These are phyloP conservation scores for Rhopalosiphum maidis DNA, from an alignment of 1,140 invertebrate species.

Conservation along the genomic window DNA sequence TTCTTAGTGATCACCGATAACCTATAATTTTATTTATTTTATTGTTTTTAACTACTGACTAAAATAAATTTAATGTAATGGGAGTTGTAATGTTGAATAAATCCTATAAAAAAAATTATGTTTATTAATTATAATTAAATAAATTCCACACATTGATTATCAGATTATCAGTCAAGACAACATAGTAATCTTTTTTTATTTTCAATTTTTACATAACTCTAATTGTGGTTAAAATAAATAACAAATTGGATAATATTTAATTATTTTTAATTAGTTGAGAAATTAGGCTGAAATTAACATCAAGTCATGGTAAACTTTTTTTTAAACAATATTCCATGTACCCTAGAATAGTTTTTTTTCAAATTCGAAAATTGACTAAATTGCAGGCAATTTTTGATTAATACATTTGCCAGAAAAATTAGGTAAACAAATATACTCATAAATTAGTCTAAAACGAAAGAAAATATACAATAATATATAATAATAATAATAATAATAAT, in stretches of 20 bases:
- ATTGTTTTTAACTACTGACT: background rate
- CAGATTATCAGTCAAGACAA: background rate
- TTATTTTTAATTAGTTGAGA: constrained; percentile 19
- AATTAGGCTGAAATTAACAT: constrained; percentile 2
- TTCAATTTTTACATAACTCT: background rate
- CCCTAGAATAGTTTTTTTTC: constrained; percentile 15
- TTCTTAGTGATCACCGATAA: background rate
- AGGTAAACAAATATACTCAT: background rate
- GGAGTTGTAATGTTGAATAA: background rate
- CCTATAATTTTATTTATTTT: background rate
- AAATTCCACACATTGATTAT: background rate
- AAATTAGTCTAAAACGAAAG: constrained; percentile 32
- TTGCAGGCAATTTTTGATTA: background rate
- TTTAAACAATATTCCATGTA: constrained; percentile 21
- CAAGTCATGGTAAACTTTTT: constrained; percentile 5
- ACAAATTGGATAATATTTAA: background rate
- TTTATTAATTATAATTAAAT: background rate
- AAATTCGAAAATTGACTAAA: constrained; percentile 37
- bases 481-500: constrained; percentile 18
- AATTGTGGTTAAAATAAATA: background rate
- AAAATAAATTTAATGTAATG: background rate
- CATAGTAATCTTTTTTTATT: background rate
- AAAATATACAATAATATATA: constrained; percentile 3
- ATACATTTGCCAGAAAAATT: constrained; percentile 25
- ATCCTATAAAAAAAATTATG: background rate